Base-by-base conservation (phyloP, 2,888 invertebrate genomes). In the Bimastos eiseni region DNA sequence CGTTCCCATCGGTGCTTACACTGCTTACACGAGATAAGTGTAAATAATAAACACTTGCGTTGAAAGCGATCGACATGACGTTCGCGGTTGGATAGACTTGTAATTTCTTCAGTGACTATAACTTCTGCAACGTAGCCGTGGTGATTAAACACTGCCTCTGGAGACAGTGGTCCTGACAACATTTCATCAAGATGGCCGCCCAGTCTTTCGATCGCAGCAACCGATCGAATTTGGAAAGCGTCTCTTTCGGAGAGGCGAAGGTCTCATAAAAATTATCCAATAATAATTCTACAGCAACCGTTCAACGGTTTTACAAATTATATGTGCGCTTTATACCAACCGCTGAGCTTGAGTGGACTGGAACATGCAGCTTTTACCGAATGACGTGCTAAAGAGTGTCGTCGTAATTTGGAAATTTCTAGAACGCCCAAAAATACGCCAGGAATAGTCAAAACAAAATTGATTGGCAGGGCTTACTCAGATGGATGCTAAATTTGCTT, bases 121-220 rank as follows among this genome's bases (percentile, higher is more conserved):
- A 30, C 30, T n/a, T n/a, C 70, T 70, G 70, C 70, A 70, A n/a
- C 70, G 70, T 70, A 70, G n/a, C 70, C 11, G 70, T 70, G 70
- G 70, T 70, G 70, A 70, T 70, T 70, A 70, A n/a, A 70, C 70
- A 30, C 70, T 70, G 70, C 70, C 70, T 70, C 55, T 13, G 70
- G 70, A 70, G 70, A 70, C 70, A n/a, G 70, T n/a, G n/a, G 30
- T 11, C n/a, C 70, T n/a, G 11, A 70, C 70, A 30, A n/a, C 30
- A 70, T 70, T 70, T n/a, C 70, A n/a, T 70, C 70, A 70, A 70
- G n/a, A 70, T 70, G 70, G 70, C 70, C 70, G 70, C 70, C 70
- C 70, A 70, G 70, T 70, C 70, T 30, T 70, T n/a, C 70, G 70
- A 70, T 70, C 70, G 70, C 70, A 70, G n/a, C 70, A 70, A 70